phyloP scores from a whole-genome alignment of 2,888 invertebrate genomes.

The Zaprionus obscuricornis region DNA sequence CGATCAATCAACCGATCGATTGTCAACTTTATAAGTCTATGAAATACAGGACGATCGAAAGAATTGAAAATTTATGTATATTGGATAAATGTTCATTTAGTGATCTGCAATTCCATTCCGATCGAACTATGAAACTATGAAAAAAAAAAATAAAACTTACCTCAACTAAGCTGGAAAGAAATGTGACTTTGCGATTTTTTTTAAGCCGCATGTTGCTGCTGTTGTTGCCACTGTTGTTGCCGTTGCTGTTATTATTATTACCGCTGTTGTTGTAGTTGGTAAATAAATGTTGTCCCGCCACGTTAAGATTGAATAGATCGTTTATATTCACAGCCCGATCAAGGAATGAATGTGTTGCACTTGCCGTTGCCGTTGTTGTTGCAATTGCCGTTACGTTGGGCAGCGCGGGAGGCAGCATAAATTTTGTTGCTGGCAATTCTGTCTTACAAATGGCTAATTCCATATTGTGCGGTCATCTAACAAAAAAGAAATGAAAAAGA shows the following conservation, averaged over 20 bases:
- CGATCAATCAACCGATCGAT: conserved; percentile 41
- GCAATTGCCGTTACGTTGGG: conserved; percentile 59
- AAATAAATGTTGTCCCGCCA: conserved; percentile 71
- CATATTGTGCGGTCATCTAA: conserved; percentile 80
- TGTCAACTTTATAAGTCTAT: conserved; percentile 24
- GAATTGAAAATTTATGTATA: too few species aligned
- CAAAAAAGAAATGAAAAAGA: background rate
- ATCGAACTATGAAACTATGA: background rate
- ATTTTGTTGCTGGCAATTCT: conserved; percentile 79
- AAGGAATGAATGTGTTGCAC: conserved; percentile 64
- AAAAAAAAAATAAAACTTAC: conserved; percentile 65
- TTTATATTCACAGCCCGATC: conserved; percentile 71
- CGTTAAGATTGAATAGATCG: conserved; percentile 75
- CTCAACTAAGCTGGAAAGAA: conserved; percentile 83
- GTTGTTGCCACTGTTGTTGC: conserved; percentile 24
- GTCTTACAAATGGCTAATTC: conserved; percentile 82
- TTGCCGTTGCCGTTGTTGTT: conserved; percentile 64
- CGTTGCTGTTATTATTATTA: conserved; percentile 29
- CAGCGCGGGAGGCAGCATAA: conserved; percentile 79
- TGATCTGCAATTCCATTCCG: too few species aligned
- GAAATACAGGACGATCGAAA: conserved; percentile 2
- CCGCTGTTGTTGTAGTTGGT: conserved; percentile 41
- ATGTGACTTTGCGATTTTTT: conserved; percentile 83
- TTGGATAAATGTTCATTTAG: too few species aligned
- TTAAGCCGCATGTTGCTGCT: conserved; percentile 81